phyloP scores from a whole-genome alignment of 1,140 invertebrate species.

The Bilobella aurantiaca region DNA sequence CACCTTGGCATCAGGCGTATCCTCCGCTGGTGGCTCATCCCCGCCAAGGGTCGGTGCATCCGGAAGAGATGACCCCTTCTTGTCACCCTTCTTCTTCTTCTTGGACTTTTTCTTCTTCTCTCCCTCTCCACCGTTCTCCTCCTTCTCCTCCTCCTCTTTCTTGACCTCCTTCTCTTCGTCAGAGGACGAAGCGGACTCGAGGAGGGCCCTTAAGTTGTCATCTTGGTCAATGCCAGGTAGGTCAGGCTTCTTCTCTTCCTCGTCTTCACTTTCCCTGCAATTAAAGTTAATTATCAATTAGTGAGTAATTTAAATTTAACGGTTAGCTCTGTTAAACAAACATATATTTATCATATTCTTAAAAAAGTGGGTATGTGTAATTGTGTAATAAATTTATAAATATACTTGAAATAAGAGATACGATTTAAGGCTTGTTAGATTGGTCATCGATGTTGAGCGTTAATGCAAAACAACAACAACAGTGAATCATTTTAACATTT shows the following conservation, averaged over 20 bases:
- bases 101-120: conserved; percentile 34
- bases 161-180: conserved; percentile 53
- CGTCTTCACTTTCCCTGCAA: conserved; percentile 43
- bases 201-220: conserved; percentile 70
- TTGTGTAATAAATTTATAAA: too few species aligned
- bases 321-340: too few species aligned
- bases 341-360: too few species aligned
- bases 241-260: conserved; percentile 55
- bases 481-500: too few species aligned
- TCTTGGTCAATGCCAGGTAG: conserved; percentile 76
- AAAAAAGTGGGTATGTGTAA: too few species aligned
- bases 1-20: conserved; percentile 47
- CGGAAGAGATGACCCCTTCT: conserved; percentile 52
- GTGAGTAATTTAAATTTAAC: too few species aligned
- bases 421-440: too few species aligned
- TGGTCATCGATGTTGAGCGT: too few species aligned
- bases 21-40: conserved; percentile 53
- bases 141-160: conserved; percentile 29
- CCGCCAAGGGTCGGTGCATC: conserved; percentile 51
- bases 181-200: conserved; percentile 73
- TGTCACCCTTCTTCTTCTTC: conserved; percentile 25
- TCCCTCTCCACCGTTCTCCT: conserved; percentile 18
- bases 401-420: too few species aligned
- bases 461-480: too few species aligned
- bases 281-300: too few species aligned